A percentile compares a stretch with the other conserved stretches of the same genome.
Conservation (phyloP, 2,888 invertebrate genomes). For the Orthonychiurus folsomi region DNA sequence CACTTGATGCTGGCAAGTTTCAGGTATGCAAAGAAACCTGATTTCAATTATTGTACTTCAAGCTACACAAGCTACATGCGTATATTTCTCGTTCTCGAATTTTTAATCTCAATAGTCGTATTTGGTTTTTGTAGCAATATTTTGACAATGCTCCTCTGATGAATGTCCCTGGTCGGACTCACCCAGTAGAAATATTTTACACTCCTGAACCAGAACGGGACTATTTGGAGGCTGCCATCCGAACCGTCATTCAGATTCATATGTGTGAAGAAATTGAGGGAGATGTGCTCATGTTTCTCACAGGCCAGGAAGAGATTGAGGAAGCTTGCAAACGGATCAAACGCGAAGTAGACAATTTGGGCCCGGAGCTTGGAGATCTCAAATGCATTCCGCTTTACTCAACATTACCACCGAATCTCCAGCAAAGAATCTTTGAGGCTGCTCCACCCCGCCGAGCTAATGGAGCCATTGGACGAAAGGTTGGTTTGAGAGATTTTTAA, state of each 20-base stretch:
- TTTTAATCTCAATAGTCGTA: constrained; percentile 16
- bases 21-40: constrained; percentile 49
- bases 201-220: constrained; percentile 97
- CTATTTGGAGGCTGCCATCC: constrained; percentile 95
- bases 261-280: constrained; percentile 89
- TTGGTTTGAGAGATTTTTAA: constrained; percentile 18
- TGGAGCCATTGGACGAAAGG: constrained; percentile 81
- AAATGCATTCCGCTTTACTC: constrained; percentile 99
- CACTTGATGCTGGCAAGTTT: constrained; percentile 97
- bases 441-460: constrained; percentile 76
- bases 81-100: neutral
- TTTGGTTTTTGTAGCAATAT: constrained; percentile 65
- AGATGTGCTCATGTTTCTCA: constrained; percentile 84
- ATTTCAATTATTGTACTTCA: neutral
- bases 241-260: constrained; percentile 95
- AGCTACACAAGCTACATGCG: neutral
- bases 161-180: constrained; percentile 94
- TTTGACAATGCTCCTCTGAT: constrained; percentile 97
- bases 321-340: constrained; percentile 97
- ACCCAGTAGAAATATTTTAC: constrained; percentile 96
- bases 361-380: constrained; percentile 91
- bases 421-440: constrained; percentile 94
- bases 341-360: constrained; percentile 88
- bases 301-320: constrained; percentile 85
- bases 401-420: constrained; percentile 91